Evolutionary conservation across 2,888 invertebrate species (phyloP), one percentile per base, ranked within the genome.

Genomic region (Andrena hattorfiana): DNA sequence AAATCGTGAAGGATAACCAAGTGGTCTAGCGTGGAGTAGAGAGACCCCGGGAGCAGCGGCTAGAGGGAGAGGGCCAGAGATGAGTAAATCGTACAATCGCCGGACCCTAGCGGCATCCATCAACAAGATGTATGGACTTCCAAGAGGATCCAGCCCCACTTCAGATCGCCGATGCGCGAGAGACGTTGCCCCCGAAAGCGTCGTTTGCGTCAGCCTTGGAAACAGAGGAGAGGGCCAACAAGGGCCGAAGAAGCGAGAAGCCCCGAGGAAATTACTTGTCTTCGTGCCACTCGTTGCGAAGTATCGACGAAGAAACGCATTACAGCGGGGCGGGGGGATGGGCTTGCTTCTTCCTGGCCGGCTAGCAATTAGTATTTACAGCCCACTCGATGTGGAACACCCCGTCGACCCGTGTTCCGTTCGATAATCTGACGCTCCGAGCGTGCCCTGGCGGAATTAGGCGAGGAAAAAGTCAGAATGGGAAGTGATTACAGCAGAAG

Each of bases 41-140:
- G 59, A 32, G 26, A 1, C 1, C 7, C 32, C 2, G 20, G 26
- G 23, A 32, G 35, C 28, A 13, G 6, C 35, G 35, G 32, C 10
- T 5, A 13, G 32, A 23, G 42, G 35, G 59, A 42, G 68, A 60
- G 66, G 71, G 66, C 7, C 30, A 51, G 49, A 76, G 85, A 64
- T 63, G 76, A 87, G 77, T 84, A 79, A 81, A 86, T 85, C 81
- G 81, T 76, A 76, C 77, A 71, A 84, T 84, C 73, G 81, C 75
- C 77, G 77, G 83, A 85, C 76, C 81, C 83, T 82, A 71, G 78
- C 75, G 80, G 71, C 86, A 89, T 89, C 89, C 85, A 87, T 89
- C 89, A 90, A 83, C 83, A 87, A 89, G 90, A 89, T 87, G 71
- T 87, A 90, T 90, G 87, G 85, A 79, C 81, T 84, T 78, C 26